Conservation (phyloP, 1,140 invertebrate genomes). For the Caenorhabditis tropicalis region DNA sequence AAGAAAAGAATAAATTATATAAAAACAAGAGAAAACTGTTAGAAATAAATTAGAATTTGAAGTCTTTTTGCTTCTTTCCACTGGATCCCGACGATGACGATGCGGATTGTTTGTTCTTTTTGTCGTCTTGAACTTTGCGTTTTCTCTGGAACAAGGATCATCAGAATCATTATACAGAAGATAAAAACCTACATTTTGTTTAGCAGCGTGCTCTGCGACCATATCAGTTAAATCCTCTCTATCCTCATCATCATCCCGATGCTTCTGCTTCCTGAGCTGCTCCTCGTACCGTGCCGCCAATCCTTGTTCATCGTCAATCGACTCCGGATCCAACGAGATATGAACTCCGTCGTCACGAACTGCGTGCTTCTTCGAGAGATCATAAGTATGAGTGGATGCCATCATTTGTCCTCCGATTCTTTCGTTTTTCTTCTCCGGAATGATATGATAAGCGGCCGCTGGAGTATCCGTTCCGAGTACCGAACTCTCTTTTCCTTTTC, state of each 20-base stretch:
- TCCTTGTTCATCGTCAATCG: constrained; percentile 92
- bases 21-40: background rate
- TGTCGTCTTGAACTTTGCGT: constrained; percentile 69
- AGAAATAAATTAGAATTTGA: constrained; percentile 66
- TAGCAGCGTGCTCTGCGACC: constrained; percentile 85
- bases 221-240: constrained; percentile 96
- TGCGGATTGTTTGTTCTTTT: constrained; percentile 59
- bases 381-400: constrained; percentile 85
- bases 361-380: constrained; percentile 64
- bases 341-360: constrained; percentile 78
- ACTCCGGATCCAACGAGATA: constrained; percentile 92
- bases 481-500: constrained; percentile 91
- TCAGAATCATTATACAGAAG: background rate
- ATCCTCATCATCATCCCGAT: constrained; percentile 76
- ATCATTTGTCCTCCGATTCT: constrained; percentile 87
- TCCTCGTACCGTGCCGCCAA: constrained; percentile 96
- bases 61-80: constrained; percentile 71
- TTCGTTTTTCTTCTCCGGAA: constrained; percentile 91
- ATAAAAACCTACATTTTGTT: constrained; percentile 60
- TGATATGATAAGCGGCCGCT: constrained; percentile 83
- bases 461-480: constrained; percentile 83
- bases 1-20: background rate
- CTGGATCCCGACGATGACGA: constrained; percentile 38
- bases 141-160: constrained; percentile 66
- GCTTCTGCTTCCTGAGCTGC: constrained; percentile 76